A percentile compares a stretch with the other conserved stretches of the same genome.
phyloP scores from a whole-genome alignment of 2,113 vertebrate species.

The Bostrychus sinensis region DNA sequence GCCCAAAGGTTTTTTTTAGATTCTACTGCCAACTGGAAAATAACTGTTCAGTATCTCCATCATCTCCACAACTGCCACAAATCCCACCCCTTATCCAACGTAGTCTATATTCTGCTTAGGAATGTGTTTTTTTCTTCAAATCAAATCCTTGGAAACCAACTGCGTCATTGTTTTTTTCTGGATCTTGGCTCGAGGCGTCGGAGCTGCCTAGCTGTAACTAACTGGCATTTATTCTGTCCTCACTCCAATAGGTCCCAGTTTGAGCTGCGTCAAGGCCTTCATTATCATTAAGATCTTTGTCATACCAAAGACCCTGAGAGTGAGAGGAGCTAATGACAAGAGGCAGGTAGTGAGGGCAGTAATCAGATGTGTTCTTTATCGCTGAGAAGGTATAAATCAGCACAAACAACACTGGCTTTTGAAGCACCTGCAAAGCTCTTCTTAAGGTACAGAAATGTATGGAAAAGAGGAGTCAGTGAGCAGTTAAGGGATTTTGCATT shows the following conservation, averaged over 20 bases:
- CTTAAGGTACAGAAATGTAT: neutral
- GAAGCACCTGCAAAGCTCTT: neutral
- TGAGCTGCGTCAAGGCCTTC: neutral
- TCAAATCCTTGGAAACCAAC: neutral
- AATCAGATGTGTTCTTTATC: neutral
- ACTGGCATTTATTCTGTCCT: slow-evolving; percentile 2
- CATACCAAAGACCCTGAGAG: neutral
- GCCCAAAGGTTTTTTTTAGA: too few species aligned
- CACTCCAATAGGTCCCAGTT: neutral
- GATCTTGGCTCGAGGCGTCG: neutral
- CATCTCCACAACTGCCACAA: neutral
- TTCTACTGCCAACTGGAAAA: neutral
- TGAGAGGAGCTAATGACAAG: neutral
- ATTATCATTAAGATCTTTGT: slow-evolving; percentile 1
- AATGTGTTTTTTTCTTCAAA: neutral
- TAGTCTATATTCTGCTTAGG: neutral
- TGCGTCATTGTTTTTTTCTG: neutral
- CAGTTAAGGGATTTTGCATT: too few species aligned
- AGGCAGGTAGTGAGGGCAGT: neutral
- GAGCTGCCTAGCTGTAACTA: neutral
- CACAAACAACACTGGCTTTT: neutral
- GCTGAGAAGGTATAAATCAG: neutral
- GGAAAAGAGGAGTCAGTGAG: neutral
- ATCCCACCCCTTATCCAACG: neutral
- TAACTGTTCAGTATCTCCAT: neutral